phyloP scores from a whole-genome alignment of 1,140 invertebrate genomes.

The Bombus vancouverensis region DNA sequence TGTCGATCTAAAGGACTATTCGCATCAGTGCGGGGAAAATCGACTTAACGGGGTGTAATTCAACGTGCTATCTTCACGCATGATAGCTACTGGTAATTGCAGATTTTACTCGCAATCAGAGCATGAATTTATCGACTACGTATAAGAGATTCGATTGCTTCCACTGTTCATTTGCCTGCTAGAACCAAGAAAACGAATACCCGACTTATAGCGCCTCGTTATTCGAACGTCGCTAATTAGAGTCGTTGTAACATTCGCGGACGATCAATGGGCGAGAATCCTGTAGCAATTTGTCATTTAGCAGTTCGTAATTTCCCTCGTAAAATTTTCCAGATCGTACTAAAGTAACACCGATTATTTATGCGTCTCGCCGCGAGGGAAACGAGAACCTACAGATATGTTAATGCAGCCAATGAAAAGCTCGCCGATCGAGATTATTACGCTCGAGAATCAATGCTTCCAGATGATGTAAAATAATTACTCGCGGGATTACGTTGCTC shows the following conservation, averaged over 20 bases:
- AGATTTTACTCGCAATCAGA: slow-evolving; percentile 69
- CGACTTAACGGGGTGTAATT: slow-evolving; percentile 57
- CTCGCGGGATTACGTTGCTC: no score
- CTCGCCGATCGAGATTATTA: slow-evolving; percentile 20
- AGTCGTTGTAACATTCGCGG: slow-evolving; percentile 51
- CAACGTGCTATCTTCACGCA: slow-evolving; percentile 69
- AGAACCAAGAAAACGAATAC: slow-evolving; percentile 2
- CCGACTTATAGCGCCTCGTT: slow-evolving; percentile 57
- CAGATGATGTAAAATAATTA: slow-evolving; percentile 23
- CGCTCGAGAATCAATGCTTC: slow-evolving; percentile 28
- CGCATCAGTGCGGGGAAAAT: slow-evolving; percentile 51
- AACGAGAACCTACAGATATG: slow-evolving; percentile 40
- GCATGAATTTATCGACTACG: slow-evolving; percentile 68
- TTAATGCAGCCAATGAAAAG: slow-evolving; percentile 57
- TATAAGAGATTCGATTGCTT: slow-evolving; percentile 59
- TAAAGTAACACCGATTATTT: slow-evolving; percentile 51
- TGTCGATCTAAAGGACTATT: background rate
- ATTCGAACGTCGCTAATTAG: slow-evolving; percentile 58
- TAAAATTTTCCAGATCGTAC: slow-evolving; percentile 42
- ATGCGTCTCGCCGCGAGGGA: slow-evolving; percentile 40
- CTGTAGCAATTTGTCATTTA: slow-evolving; percentile 60
- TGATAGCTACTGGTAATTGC: slow-evolving; percentile 65
- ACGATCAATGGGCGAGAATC: slow-evolving; percentile 58
- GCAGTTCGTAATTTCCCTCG: slow-evolving; percentile 48
- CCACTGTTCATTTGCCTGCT: slow-evolving; percentile 33